A percentile compares a stretch with the other conserved stretches of the same genome.
phyloP scores from a whole-genome alignment of 2,797 vertebrate species.

The Anas acuta region DNA sequence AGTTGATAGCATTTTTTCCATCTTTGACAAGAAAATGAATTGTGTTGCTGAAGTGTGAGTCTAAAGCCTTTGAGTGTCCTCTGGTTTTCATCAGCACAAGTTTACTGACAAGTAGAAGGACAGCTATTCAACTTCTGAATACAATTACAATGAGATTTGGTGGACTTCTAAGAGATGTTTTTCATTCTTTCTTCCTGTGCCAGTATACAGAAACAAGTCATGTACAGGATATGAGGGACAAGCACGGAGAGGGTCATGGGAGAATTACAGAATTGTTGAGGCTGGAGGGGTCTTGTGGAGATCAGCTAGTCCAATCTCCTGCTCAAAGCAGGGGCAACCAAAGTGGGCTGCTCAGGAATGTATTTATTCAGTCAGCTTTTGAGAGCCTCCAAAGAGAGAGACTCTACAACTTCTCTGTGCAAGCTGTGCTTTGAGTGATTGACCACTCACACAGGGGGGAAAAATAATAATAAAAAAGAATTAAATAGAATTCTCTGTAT shows the following conservation, averaged over 20 bases:
- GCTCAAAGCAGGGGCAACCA: background rate
- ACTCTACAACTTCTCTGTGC: background rate
- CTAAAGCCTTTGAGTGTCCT: background rate
- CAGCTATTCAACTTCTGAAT: background rate
- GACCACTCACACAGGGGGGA: background rate
- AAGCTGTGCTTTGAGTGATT: background rate
- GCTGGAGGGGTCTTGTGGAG: background rate
- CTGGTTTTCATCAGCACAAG: background rate
- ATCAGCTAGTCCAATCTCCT: background rate
- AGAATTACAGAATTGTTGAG: background rate
- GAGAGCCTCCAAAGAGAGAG: background rate
- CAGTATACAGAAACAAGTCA: background rate
- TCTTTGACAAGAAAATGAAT: conserved; percentile 10
- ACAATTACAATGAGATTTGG: background rate
- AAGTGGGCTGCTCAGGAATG: background rate
- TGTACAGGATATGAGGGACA: background rate
- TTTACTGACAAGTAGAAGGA: background rate
- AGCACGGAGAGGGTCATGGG: background rate
- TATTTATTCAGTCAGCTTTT: background rate
- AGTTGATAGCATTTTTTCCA: background rate
- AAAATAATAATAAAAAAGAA: background rate
- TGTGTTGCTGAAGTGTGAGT: background rate
- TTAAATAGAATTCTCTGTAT: background rate
- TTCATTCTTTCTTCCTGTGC: background rate
- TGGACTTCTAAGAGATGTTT: background rate